Base-by-base conservation (phyloP, 2,797 vertebrate species). In the Hafferia zeledoni region DNA sequence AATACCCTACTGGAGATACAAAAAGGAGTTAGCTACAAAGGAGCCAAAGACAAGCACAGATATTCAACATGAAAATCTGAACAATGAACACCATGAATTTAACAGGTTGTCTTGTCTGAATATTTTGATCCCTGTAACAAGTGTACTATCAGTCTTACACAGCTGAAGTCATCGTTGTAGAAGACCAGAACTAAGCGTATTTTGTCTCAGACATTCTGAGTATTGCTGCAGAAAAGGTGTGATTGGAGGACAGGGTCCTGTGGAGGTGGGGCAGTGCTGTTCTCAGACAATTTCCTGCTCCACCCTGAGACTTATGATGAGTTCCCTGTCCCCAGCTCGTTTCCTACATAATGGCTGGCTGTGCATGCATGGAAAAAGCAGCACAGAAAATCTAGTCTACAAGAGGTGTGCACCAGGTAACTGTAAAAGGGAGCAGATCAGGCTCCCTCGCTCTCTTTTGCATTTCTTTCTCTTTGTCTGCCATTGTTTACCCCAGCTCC, bases 1-100 rank as follows among this genome's bases (percentile, higher is more conserved):
- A 72, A 61, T 35, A 33, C 9, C 27, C 28, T 78, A 10, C 35
- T 30, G 30, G 11, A 60, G 44, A 13, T 63, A 55, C 1, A 49
- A 64, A 83, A 55, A 24, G 6, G 5, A 1, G 2, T 27, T 69
- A 52, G 16, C 10, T 69, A 8, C 25, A 79, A 59, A 61, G 25
- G 22, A 83, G 5, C 5, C 2, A 2, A 60, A 11, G 30, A 43
- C 15, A 83, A 8, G 3, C 6, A 52, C 0, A 0, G 17, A 49
- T 52, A 10, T 3, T 79, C 6, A 33, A 13, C 3, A 17, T 43
- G 28, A 53, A 76, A 82, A 85, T 24, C 19, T 52, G 24, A 68
- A 47, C 28, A 82, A 33, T 3, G 0, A 78, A 18, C 2, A 28
- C 7, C 6, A 12, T 28, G 7, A 81, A 76, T 82, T 90, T 60